Base-by-base conservation (phyloP, 2,113 vertebrate species). In the Thunnus thynnus region DNA sequence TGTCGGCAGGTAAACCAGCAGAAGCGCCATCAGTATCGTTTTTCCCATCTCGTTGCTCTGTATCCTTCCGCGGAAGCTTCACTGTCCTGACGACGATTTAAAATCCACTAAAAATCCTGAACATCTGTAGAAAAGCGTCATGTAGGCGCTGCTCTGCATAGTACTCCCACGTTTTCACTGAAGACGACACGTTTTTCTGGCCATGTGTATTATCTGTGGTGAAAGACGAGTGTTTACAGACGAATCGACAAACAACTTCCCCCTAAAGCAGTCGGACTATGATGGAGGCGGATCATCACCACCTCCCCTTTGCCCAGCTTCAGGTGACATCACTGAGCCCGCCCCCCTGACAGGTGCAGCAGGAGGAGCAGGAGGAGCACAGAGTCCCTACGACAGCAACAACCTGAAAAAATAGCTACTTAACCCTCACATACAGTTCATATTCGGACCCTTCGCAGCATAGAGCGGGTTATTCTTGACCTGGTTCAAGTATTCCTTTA, bases 311-410 rank as follows among this genome's bases (percentile, higher is more conserved):
- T 75, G 80, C 72, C 78, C 74, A 25, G 64, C 16, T 77, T 2
- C 61, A 62, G 81, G 81, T 95, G 90, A 94, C 93, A 75, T 88
- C 91, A 91, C 2, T 72, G 50, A 44, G 79, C 55, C 87, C 93
- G 82, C 93, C 92, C 80, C 50, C 63, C 18, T 6, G 69, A 86
- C 93, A 94, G 94, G 94, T 94, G 92, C 68, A 88, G 20, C 57
- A 66, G 48, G 36, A 32, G 13, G 48, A 63, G 36, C n/a, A 50
- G 9, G 54, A 22, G 9, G 32, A 18, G 22, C 16, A 5, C 20
- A 47, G n/a, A 11, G 3, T 41, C 16, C 14, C 4, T 9, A 41
- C 7, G 7, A 41, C 36, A 41, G 36, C 36, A 9, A 41, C 47
- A 52, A 30, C 13, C 30, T 9, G n/a, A 41, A 41, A 41, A 41